phyloP scores from a whole-genome alignment of 2,113 vertebrate species.

The Bombycilla garrulus region DNA sequence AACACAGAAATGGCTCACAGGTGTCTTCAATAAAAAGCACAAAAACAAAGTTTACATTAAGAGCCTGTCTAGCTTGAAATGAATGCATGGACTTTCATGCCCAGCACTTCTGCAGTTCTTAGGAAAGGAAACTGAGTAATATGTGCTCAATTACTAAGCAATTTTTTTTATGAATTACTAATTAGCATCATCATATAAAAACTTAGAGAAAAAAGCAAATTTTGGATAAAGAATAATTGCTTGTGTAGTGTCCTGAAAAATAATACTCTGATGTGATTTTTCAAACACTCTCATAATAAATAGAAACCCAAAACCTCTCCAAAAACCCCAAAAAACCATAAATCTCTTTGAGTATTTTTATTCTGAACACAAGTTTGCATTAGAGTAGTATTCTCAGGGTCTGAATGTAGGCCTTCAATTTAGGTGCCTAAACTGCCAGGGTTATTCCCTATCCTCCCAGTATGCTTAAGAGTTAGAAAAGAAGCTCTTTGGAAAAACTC shows the following conservation, averaged over 20 bases:
- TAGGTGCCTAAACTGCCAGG: background rate
- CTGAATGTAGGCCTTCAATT: background rate
- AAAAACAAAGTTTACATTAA: background rate
- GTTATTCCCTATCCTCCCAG: background rate
- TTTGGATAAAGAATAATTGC: background rate
- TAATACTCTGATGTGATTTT: background rate
- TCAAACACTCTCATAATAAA: background rate
- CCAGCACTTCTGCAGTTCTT: background rate
- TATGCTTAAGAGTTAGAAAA: background rate
- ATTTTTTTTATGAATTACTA: background rate
- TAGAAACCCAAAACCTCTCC: background rate
- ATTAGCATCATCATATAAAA: background rate
- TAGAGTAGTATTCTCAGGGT: background rate
- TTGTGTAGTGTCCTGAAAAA: background rate
- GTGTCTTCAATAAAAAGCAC: background rate
- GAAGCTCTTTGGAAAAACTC: background rate
- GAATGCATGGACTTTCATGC: rapidly evolving
- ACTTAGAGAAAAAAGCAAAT: background rate
- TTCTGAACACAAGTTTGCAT: background rate
- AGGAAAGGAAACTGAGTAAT: background rate
- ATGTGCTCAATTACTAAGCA: background rate
- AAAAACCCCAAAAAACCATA: background rate
- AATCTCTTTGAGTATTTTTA: background rate
- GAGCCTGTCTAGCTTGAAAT: background rate
- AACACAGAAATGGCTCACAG: background rate